Base-by-base conservation (phyloP, 2,888 invertebrate species). In the Piscicola geometra region DNA sequence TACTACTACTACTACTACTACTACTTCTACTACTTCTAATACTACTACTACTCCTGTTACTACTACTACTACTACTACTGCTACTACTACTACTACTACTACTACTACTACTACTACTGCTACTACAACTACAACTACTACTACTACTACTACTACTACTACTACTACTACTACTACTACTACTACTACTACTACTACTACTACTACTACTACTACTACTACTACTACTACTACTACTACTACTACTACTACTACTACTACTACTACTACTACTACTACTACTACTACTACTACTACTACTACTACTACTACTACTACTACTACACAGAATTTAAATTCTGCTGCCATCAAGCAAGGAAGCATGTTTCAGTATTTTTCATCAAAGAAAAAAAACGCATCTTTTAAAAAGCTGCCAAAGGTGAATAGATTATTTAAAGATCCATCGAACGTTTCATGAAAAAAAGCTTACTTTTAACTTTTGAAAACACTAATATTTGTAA, bases 141-240 rank as follows among this genome's bases (percentile, higher is more conserved):
- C 5, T 64, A 64, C 5, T 64, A 64, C 5, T 64, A 64, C 5
- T 64, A 64, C 5, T 64, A 64, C 5, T 64, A 64, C 5, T 64
- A 64, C 5, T 64, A 64, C 5, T 64, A 64, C 5, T 64, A 64
- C 5, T 64, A 64, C 5, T 64, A 64, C 5, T 64, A 64, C 5
- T 64, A 64, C 5, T 64, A 64, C 5, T 64, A 64, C 5, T 64
- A 64, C 5, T 64, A 64, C 5, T 64, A 64, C 5, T 64, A 64
- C 5, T 64, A 64, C 5, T 64, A 64, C 5, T 64, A 64, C 5
- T 64, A 64, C 5, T 64, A 64, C 5, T 64, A 64, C 5, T 64
- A 64, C 5, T 64, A 64, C 5, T 64, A 64, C 5, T 64, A 64
- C 5, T 64, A 64, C 5, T 64, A 64, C 5, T 64, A 64, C 5